Evolutionary conservation across 2,888 invertebrate species (phyloP).

Genomic region (Bimastos eiseni): DNA sequence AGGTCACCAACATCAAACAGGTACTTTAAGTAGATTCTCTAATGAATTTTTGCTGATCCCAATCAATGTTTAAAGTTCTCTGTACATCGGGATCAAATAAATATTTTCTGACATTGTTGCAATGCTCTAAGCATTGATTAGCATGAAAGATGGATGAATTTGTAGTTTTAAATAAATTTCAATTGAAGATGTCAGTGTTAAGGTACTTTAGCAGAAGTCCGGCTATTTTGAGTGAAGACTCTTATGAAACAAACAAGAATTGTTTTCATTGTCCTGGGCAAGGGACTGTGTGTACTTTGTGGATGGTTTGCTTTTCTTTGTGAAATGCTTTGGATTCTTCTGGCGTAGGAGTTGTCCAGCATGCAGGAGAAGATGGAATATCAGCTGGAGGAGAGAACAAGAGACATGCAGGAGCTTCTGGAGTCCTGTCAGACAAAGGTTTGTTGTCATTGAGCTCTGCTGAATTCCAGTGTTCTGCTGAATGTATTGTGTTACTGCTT

Average conservation of each 20-base stretch:
- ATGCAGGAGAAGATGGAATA: constrained; percentile 98
- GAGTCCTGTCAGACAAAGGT: constrained; percentile 96
- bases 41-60: background rate
- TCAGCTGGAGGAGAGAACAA: constrained; percentile 92
- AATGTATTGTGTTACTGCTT: background rate
- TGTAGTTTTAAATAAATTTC: background rate
- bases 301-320: background rate
- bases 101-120: background rate
- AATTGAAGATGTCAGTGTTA: background rate
- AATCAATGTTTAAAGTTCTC: too few species aligned
- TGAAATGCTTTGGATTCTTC: background rate
- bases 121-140: background rate
- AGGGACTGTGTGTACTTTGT: background rate
- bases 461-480: background rate
- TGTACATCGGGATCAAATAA: background rate
- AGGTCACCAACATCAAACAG: constrained; percentile 87
- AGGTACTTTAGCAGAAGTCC: background rate
- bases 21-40: constrained; percentile 42
- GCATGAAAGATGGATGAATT: background rate
- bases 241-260: background rate
- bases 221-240: background rate
- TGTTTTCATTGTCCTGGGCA: background rate
- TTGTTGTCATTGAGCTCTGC: constrained; percentile 41
- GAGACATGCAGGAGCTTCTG: constrained; percentile 93
- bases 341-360: constrained; percentile 84